A percentile compares a stretch with the other conserved stretches of the same genome.
These are phyloP conservation scores for Drosophila nigrodunni DNA, from an alignment of 1,140 invertebrate genomes.

Conservation along the genomic window DNA sequence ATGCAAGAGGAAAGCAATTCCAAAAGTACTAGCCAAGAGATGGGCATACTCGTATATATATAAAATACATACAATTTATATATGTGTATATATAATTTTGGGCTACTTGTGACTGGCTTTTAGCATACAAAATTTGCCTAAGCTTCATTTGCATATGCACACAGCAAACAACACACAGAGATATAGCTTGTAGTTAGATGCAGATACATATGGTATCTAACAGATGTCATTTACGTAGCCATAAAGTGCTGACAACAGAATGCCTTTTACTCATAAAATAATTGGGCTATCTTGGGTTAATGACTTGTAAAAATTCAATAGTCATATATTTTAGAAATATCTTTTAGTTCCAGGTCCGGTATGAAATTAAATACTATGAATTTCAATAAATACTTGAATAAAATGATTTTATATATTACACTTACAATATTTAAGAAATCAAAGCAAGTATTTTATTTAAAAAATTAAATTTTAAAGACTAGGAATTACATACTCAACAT, in stretches of 20 bases:
- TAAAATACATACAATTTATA: constrained; percentile 7
- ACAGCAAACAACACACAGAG: constrained; percentile 34
- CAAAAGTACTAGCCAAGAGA: constrained; percentile 14
- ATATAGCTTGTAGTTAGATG: constrained; percentile 34
- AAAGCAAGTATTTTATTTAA: no score
- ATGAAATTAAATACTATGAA: background rate
- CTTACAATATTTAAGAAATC: no score
- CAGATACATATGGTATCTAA: constrained; percentile 65
- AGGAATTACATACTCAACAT: no score
- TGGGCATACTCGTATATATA: constrained; percentile 4
- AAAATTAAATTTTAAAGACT: no score
- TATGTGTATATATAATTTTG: constrained; percentile 15
- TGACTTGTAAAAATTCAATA: constrained; percentile 3
- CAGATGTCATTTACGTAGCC: constrained; percentile 46
- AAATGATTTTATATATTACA: no score
- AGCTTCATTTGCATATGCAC: constrained; percentile 69
- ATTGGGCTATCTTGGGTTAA: constrained; percentile 8
- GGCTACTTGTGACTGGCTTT: constrained; percentile 41
- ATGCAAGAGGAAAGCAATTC: constrained; percentile 28
- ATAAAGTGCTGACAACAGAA: constrained; percentile 47
- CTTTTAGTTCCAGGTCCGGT: background rate
- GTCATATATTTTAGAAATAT: background rate
- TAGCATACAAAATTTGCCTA: constrained; percentile 27
- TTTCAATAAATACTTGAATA: background rate
- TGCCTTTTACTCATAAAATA: constrained; percentile 47